Percentiles rank a stretch among this genome's conserved stretches.
Evolutionary conservation across 2,113 vertebrate genomes (phyloP).

Genomic region (Lepus americanus): DNA sequence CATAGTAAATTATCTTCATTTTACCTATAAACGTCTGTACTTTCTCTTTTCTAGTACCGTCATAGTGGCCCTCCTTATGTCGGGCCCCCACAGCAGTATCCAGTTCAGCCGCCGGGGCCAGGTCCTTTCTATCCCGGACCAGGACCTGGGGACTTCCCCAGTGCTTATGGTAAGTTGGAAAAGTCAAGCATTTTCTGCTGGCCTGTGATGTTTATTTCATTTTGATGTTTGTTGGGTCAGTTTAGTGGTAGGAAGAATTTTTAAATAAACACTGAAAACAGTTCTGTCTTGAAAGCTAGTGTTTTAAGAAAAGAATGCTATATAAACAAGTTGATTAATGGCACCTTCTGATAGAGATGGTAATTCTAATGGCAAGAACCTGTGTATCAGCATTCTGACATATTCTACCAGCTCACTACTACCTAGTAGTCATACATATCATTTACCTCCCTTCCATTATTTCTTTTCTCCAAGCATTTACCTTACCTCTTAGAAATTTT

Average conservation of each 20-base stretch:
- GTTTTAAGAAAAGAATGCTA: background rate
- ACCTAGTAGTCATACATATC: background rate
- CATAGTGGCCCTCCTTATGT: slow-evolving; percentile 94
- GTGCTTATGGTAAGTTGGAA: slow-evolving; percentile 93
- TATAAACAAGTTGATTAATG: background rate
- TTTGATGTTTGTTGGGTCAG: slow-evolving; percentile 19
- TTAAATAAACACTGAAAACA: background rate
- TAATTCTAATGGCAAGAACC: background rate
- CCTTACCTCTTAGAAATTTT: background rate
- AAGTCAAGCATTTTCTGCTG: background rate
- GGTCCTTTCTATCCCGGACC: slow-evolving; percentile 97
- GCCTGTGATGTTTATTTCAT: background rate
- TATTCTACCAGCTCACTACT: background rate
- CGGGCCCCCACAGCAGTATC: slow-evolving; percentile 96
- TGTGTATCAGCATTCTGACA: background rate
- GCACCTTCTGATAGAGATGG: background rate
- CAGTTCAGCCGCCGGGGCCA: slow-evolving; percentile 95
- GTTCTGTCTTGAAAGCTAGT: background rate
- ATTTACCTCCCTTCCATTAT: background rate
- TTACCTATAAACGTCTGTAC: background rate
- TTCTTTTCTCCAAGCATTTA: background rate
- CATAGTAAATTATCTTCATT: background rate
- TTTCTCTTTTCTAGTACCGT: slow-evolving; percentile 91
- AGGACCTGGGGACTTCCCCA: slow-evolving; percentile 96
- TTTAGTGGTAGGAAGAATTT: slow-evolving; percentile 9